These are phyloP conservation scores for Ceratotherium simum DNA, from an alignment of 2,113 vertebrate genomes.

Conservation along the genomic window DNA sequence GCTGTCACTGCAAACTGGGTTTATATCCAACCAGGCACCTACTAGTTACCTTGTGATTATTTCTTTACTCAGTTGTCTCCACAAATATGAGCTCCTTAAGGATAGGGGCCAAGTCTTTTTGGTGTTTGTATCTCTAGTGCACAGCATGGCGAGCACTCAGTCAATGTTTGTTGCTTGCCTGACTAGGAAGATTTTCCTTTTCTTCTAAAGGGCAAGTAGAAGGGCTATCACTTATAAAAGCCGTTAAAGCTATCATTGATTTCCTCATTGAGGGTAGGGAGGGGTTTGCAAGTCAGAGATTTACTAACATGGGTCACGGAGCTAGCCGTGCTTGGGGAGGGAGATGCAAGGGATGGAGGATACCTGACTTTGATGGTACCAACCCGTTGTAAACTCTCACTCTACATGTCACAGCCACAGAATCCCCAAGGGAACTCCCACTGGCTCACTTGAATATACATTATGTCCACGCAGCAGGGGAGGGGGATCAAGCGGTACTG, in stretches of 20 bases:
- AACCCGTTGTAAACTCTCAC: neutral
- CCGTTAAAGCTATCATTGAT: neutral
- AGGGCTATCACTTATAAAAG: neutral
- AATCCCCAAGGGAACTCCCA: neutral
- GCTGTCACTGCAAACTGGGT: neutral
- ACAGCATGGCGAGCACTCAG: accelerated
- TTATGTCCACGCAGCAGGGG: neutral
- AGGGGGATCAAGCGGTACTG: neutral
- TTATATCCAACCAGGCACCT: neutral
- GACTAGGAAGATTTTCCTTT: neutral
- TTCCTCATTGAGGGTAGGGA: neutral
- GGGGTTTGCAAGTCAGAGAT: neutral
- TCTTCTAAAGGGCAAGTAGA: neutral
- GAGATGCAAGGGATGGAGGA: neutral
- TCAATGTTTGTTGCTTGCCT: neutral
- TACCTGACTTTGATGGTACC: neutral
- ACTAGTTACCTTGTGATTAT: neutral
- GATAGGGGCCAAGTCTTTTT: neutral
- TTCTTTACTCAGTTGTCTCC: neutral
- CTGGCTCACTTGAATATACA: neutral
- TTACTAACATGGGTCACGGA: neutral
- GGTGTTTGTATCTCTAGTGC: neutral
- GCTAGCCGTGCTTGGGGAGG: neutral
- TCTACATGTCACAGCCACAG: accelerated
- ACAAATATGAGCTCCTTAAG: neutral